Conservation (phyloP, 2,113 vertebrate genomes). For the Austrofundulus limnaeus region DNA sequence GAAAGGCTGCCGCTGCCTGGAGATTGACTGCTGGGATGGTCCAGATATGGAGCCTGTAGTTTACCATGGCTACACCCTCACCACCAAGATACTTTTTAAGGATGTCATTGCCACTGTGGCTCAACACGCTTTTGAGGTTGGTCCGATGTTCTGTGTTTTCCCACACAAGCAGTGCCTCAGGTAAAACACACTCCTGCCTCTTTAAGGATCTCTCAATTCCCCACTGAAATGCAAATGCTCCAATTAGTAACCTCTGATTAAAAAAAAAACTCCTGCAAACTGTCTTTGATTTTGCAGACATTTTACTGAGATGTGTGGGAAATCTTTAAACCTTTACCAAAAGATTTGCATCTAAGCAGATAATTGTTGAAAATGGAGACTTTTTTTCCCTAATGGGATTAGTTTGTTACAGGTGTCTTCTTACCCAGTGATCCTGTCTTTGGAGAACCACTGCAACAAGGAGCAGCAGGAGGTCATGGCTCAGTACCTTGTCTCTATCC, state of each 20-base stretch:
- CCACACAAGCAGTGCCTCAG: not conserved
- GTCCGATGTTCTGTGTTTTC: conserved; percentile 11
- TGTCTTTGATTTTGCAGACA: conserved; percentile 24
- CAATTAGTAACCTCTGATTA: conserved; percentile 40
- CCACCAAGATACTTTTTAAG: conserved; percentile 84
- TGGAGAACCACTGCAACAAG: conserved; percentile 88
- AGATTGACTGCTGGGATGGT: conserved; percentile 92
- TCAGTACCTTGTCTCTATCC: conserved; percentile 70
- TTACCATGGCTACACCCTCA: conserved; percentile 87
- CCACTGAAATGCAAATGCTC: conserved; percentile 25
- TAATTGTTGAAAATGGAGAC: conserved; percentile 17
- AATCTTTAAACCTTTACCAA: conserved; percentile 4
- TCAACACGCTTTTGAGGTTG: conserved; percentile 86
- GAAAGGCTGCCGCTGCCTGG: conserved; percentile 89
- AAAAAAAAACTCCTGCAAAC: conserved; percentile 6
- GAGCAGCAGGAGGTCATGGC: conserved; percentile 87
- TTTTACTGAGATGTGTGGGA: not conserved
- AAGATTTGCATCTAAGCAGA: conserved; percentile 13
- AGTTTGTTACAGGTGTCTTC: conserved; percentile 78
- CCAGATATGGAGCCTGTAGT: conserved; percentile 82
- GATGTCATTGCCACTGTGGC: conserved; percentile 82
- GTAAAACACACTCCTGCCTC: conserved; percentile 4
- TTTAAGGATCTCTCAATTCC: conserved; percentile 9
- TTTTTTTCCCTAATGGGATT: conserved; percentile 4
- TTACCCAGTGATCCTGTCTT: conserved; percentile 87